A percentile compares a stretch with the other conserved stretches of the same genome.
These are phyloP conservation scores for Geotrupes spiniger DNA, from an alignment of 2,888 invertebrate species.

Conservation along the genomic window DNA sequence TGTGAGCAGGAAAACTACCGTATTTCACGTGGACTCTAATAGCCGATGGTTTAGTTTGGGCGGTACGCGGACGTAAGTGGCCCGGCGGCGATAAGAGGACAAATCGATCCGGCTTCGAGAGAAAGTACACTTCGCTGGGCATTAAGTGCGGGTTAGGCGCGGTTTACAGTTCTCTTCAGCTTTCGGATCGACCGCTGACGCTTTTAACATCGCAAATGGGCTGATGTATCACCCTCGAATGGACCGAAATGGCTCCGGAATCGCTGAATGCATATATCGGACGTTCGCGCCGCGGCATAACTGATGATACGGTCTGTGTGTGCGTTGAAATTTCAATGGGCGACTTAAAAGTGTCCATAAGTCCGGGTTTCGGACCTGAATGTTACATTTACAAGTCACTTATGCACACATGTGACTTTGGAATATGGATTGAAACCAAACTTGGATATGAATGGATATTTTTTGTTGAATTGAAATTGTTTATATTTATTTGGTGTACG, in stretches of 20 bases:
- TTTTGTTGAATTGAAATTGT: too few species aligned
- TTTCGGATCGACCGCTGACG: slow-evolving; percentile 3
- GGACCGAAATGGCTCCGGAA: neutral
- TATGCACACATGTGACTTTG: too few species aligned
- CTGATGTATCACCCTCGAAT: slow-evolving; percentile 7
- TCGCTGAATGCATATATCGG: slow-evolving; percentile 1
- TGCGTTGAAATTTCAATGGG: too few species aligned
- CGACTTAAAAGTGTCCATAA: too few species aligned
- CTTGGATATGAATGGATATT: too few species aligned
- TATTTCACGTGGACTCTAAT: slow-evolving; percentile 32
- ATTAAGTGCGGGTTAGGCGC: slow-evolving; percentile 3
- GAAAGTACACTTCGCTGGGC: slow-evolving; percentile 3
- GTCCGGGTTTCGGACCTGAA: too few species aligned
- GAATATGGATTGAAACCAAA: too few species aligned
- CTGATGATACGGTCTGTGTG: neutral
- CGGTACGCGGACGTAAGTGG: slow-evolving; percentile 25
- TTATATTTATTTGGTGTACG: too few species aligned
- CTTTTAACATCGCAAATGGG: slow-evolving; percentile 7
- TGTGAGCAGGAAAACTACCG: slow-evolving; percentile 34
- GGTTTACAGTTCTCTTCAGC: slow-evolving; percentile 6
- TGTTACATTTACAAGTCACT: too few species aligned
- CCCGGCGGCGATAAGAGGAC: slow-evolving; percentile 28
- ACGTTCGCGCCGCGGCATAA: neutral
- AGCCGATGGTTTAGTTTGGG: slow-evolving; percentile 28
- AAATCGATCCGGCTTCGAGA: slow-evolving; percentile 15